These are phyloP conservation scores for Emys orbicularis DNA, from an alignment of 2,797 vertebrate genomes.

Conservation along the genomic window DNA sequence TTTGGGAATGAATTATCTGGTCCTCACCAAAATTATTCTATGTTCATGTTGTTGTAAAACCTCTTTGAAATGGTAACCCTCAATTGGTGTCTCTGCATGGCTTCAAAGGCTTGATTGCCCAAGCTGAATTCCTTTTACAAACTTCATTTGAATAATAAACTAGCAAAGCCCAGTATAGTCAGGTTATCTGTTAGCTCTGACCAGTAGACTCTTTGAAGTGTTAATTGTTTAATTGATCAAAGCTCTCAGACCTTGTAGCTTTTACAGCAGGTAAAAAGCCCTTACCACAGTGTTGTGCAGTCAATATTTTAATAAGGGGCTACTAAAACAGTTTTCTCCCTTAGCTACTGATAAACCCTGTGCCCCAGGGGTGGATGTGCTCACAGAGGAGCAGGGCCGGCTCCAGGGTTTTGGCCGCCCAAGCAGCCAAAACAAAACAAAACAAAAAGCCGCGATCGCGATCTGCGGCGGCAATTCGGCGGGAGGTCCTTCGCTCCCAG, in stretches of 20 bases:
- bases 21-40: background rate
- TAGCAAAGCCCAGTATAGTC: background rate
- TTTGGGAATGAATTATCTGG: background rate
- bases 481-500: no score
- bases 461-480: no score
- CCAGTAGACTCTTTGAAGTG: conserved; percentile 10
- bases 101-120: background rate
- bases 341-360: background rate
- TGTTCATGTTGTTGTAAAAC: background rate
- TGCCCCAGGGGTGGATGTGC: background rate
- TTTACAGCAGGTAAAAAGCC: background rate
- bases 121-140: background rate
- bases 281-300: background rate
- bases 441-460: no score
- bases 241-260: background rate
- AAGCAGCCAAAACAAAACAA: no score
- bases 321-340: background rate
- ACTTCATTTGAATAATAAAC: background rate
- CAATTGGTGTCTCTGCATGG: background rate
- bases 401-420: no score
- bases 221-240: background rate
- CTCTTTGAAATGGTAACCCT: background rate
- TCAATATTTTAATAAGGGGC: background rate
- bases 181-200: background rate
- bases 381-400: background rate